phyloP scores from a whole-genome alignment of 2,888 invertebrate genomes.

The Mystacides longicornis region DNA sequence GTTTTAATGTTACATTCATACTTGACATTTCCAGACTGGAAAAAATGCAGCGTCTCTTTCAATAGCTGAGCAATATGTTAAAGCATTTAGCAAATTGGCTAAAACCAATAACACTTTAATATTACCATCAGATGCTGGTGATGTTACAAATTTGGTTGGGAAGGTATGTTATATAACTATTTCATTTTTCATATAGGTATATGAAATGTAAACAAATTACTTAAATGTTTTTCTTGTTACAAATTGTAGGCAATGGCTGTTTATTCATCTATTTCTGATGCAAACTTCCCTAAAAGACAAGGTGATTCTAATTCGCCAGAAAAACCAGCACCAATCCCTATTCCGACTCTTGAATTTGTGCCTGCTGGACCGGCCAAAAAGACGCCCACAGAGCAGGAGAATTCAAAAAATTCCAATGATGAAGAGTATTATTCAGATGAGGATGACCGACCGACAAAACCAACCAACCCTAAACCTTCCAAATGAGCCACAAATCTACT shows the following conservation, averaged over 20 bases:
- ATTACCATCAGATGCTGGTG: conserved; percentile 83
- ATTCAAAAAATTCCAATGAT: conserved; percentile 34
- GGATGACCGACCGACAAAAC: conserved; percentile 37
- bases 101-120: conserved; percentile 91
- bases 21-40: conserved; percentile 52
- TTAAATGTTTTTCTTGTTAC: background rate
- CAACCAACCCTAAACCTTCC: conserved; percentile 5
- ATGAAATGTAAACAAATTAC: background rate
- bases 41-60: conserved; percentile 85
- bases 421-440: conserved; percentile 49
- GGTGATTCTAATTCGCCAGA: background rate
- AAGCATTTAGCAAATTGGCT: conserved; percentile 89
- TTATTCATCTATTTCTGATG: conserved; percentile 48
- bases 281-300: conserved; percentile 12
- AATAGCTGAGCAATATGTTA: conserved; percentile 93
- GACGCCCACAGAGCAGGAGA: conserved; percentile 34
- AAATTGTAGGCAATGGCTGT: conserved; percentile 52
- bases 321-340: background rate
- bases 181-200: background rate
- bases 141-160: conserved; percentile 69
- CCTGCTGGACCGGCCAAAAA: background rate
- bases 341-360: background rate
- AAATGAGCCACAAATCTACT: background rate
- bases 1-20: background rate
- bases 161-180: conserved; percentile 51